These are phyloP conservation scores for Vollenhovia emeryi DNA, from an alignment of 1,140 invertebrate species.

Conservation along the genomic window DNA sequence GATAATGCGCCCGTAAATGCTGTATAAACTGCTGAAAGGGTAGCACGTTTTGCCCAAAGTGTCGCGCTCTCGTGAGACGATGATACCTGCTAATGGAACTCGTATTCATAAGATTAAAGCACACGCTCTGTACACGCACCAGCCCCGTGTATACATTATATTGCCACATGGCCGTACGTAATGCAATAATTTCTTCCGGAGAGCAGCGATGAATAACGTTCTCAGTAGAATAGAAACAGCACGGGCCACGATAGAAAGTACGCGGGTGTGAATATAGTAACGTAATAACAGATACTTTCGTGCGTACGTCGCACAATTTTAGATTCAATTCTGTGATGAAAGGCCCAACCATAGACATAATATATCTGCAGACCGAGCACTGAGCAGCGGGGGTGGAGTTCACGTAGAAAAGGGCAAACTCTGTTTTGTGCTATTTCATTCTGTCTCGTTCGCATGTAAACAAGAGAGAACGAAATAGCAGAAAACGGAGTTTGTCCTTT, in stretches of 20 bases:
- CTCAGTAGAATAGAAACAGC: background rate
- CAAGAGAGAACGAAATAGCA: no score
- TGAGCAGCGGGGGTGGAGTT: no score
- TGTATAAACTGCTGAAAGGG: background rate
- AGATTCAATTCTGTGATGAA: background rate
- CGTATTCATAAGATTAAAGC: conserved; percentile 10
- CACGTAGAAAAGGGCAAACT: no score
- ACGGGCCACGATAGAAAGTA: background rate
- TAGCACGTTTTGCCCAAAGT: background rate
- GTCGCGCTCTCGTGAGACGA: background rate
- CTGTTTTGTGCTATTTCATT: no score
- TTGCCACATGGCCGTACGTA: background rate
- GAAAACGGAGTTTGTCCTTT: no score
- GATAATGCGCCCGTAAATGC: conserved; percentile 1
- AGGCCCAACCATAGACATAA: no score
- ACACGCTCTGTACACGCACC: background rate
- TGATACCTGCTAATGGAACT: conserved; percentile 24
- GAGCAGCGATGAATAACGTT: background rate
- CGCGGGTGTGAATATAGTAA: no score
- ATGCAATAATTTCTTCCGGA: background rate
- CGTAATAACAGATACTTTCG: no score
- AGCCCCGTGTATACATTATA: background rate
- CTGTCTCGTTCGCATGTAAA: no score
- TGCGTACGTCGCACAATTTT: background rate
- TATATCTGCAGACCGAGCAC: no score